Conservation (phyloP, 2,113 vertebrate genomes). For the Bungarus multicinctus region DNA sequence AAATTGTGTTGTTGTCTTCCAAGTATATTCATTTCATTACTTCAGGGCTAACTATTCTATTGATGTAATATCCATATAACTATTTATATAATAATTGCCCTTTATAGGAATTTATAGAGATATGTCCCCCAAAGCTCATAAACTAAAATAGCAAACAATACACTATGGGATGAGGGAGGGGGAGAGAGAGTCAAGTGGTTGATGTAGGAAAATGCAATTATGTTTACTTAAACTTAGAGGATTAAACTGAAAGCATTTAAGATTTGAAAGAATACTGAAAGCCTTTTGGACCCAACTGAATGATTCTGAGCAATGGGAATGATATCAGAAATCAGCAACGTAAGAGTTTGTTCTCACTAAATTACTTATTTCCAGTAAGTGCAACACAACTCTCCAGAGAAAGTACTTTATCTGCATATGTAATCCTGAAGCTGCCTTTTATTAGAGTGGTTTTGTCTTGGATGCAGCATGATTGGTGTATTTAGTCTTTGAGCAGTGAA, state of each 20-base stretch:
- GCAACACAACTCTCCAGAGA: constrained; percentile 17
- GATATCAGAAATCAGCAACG: neutral
- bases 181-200: neutral
- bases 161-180: too few species aligned
- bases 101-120: neutral
- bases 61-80: neutral
- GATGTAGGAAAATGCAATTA: neutral
- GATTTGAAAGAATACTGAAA: neutral
- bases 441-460: constrained; percentile 8
- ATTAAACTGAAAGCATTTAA: neutral
- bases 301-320: constrained; percentile 12
- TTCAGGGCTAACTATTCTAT: constrained; percentile 5
- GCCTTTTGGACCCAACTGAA: constrained; percentile 6
- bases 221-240: neutral
- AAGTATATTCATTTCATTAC: constrained; percentile 15
- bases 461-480: constrained; percentile 26
- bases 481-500: constrained; percentile 11
- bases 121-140: neutral
- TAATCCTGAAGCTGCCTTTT: constrained; percentile 22
- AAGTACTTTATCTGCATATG: constrained; percentile 32
- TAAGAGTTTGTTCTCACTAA: constrained; percentile 28
- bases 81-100: neutral
- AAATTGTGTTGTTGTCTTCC: constrained; percentile 40
- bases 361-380: constrained; percentile 20
- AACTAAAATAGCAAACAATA: neutral